Evolutionary conservation across 2,797 vertebrate genomes (phyloP), one percentile per base, ranked within the genome.

Genomic region (Sebastes paucispinis): DNA sequence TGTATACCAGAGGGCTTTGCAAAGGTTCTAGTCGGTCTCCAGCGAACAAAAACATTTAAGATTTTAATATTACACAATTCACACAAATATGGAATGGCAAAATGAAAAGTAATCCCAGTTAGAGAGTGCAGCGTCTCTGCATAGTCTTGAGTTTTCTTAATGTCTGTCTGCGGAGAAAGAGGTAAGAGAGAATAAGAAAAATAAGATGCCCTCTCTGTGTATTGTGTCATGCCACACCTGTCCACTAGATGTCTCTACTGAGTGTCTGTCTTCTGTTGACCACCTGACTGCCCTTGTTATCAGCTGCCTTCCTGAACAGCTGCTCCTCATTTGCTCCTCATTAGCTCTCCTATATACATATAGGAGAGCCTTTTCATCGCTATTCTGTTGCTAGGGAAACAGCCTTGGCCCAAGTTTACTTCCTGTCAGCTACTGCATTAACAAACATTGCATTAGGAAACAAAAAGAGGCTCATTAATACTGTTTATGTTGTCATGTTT

Each of bases 221-320:
- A 12, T 47, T 4, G 7, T 34, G 62, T 72, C 32, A 57, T 84
- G 14, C 50, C 32, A 55, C 64, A 73, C 43, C 64, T 72, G 70
- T 78, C 74, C 82, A 85, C 70, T 50, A 69, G 74, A 73, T 77
- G 58, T 75, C 77, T 62, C 67, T 22, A 9, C 27, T 60, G 66
- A 63, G 18, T 73, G 12, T 57, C 71, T 63, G 8, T 52, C 4
- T 6, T 55, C 25, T 36, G 54, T 32, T 74, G 29, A 71, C 43
- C 39, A 34, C 36, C 8, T 34, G 57, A 70, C 52, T 31, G 62
- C 7, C 8, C 65, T 67, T 10, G 14, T 50, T 72, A 67, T 34
- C 10, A 4, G 13, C 5, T 20, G 24, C 20, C 59, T 29, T 39
- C 50, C 66, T 54, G 59, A 12, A 58, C 31, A 29, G 24, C 54